Conservation (phyloP, 2,888 invertebrate genomes). For the Agriopis marginaria region DNA sequence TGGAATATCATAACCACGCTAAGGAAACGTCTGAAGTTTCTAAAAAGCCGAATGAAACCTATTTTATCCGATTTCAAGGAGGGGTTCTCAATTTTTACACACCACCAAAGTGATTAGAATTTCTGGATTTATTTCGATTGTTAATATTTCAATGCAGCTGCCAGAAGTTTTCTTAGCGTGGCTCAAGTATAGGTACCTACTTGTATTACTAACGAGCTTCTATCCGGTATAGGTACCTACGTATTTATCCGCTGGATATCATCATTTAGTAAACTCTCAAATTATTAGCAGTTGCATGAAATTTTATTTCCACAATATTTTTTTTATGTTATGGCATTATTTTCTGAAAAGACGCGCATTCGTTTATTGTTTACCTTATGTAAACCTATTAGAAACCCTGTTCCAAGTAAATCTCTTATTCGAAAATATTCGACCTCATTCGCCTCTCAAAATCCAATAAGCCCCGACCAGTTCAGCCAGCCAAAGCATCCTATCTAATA, state of each 20-base stretch:
- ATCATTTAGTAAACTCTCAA: not conserved
- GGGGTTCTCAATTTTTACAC: no score
- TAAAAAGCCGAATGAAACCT: no score
- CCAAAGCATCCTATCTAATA: conserved; percentile 57
- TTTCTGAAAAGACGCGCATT: not conserved
- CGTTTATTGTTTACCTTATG: not conserved
- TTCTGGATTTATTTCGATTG: no score
- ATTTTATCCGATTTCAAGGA: no score
- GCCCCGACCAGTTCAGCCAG: conserved; percentile 54
- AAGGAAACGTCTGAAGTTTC: no score
- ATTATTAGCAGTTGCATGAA: not conserved
- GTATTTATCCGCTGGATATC: not conserved
- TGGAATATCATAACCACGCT: no score
- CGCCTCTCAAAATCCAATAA: conserved; percentile 55
- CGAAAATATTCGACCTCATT: conserved; percentile 43
- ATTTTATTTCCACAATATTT: not conserved
- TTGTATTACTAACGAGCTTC: no score
- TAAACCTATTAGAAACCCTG: conserved; percentile 10
- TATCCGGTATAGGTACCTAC: not conserved
- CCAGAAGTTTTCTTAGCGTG: no score
- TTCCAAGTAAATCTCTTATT: conserved; percentile 30
- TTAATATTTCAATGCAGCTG: no score
- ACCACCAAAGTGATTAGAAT: no score
- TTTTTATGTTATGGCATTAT: not conserved
- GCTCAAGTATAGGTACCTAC: no score